These are phyloP conservation scores for Amaurobius ferox DNA, from an alignment of 2,888 invertebrate species.

Conservation along the genomic window DNA sequence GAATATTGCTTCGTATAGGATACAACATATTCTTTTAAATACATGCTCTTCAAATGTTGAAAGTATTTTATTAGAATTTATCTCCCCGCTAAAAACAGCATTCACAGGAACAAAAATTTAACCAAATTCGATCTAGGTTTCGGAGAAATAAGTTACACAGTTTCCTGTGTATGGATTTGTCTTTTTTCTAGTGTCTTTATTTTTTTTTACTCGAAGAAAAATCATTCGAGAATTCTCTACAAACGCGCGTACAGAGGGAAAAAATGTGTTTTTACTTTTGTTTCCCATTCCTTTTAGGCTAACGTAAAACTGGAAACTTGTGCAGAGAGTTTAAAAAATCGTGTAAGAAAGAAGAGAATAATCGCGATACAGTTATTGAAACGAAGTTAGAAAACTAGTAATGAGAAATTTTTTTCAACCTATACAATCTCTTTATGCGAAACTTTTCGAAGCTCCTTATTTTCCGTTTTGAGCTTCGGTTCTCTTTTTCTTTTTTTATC, in stretches of 20 bases:
- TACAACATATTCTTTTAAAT: no score
- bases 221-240: background rate
- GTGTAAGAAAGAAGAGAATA: background rate
- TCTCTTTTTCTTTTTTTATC: slow-evolving; percentile 6
- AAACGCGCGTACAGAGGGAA: slow-evolving; percentile 16
- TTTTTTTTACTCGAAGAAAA: background rate
- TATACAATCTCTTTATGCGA: background rate
- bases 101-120: slow-evolving; percentile 18
- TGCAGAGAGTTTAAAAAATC: slow-evolving; percentile 5
- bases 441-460: background rate
- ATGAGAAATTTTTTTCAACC: slow-evolving; percentile 47
- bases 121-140: slow-evolving; percentile 28
- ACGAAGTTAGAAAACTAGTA: slow-evolving; percentile 61
- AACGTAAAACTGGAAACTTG: background rate
- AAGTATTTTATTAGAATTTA: no score
- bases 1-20: no score
- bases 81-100: no score
- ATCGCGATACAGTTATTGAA: slow-evolving; percentile 44
- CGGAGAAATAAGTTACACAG: slow-evolving; percentile 24
- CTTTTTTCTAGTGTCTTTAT: slow-evolving; percentile 7
- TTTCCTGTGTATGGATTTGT: slow-evolving; percentile 39
- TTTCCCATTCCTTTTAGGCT: slow-evolving; percentile 22
- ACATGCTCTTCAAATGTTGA: no score
- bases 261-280: slow-evolving; percentile 35
- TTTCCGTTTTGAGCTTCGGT: background rate